Percentiles rank a stretch among this genome's conserved stretches.
These are phyloP conservation scores for Drosophila planitibia DNA, from an alignment of 2,888 invertebrate genomes.

Conservation along the genomic window DNA sequence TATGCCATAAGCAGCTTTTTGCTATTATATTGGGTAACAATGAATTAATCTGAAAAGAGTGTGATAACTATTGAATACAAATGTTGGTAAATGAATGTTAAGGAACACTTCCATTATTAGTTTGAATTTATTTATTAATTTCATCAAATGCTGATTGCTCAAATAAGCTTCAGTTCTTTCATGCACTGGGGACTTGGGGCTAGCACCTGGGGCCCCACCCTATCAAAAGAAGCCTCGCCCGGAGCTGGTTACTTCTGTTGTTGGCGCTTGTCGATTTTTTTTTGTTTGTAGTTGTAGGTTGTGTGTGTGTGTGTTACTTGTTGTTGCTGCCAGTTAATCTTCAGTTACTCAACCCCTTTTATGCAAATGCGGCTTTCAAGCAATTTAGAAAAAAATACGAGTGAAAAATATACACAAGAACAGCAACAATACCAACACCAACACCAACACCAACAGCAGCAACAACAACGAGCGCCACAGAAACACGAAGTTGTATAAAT, in stretches of 20 bases:
- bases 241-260: conserved; percentile 20
- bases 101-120: not conserved
- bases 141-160: conserved; percentile 33
- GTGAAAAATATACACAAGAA: conserved; percentile 61
- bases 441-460: not conserved
- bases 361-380: conserved; percentile 74
- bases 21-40: conserved; percentile 5
- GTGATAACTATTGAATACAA: conserved; percentile 10
- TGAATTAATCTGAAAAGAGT: conserved; percentile 19
- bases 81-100: conserved; percentile 6
- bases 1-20: conserved; percentile 28
- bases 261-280: conserved; percentile 2
- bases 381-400: conserved; percentile 74
- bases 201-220: conserved; percentile 55
- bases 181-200: conserved; percentile 34
- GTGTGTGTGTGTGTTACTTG: conserved; percentile 23
- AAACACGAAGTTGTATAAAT: conserved; percentile 69
- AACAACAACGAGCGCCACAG: conserved; percentile 27
- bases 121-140: conserved; percentile 5
- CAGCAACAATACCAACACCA: conserved; percentile 31
- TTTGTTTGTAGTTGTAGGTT: conserved; percentile 10
- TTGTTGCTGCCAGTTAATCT: conserved; percentile 72
- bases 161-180: conserved; percentile 25
- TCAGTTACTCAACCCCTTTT: conserved; percentile 82
- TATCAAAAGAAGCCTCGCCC: conserved; percentile 49